A percentile compares a stretch with the other conserved stretches of the same genome.
Evolutionary conservation across 35 echinoderm and acorn worm species (phyloP).

Genomic region (Acanthaster planci): DNA sequence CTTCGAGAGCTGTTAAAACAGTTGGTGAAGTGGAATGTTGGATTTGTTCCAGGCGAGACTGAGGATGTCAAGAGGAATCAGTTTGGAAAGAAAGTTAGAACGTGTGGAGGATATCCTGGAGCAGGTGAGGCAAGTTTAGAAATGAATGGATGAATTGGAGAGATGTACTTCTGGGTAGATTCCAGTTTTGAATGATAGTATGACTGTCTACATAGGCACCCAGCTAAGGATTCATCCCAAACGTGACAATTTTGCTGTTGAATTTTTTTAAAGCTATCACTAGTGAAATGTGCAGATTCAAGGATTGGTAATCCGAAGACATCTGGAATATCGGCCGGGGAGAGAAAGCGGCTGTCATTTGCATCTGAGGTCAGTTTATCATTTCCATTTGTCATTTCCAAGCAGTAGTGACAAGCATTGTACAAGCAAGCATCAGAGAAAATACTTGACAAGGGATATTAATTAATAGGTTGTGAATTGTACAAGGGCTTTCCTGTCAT

Average conservation of each 20-base stretch:
- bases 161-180: no score
- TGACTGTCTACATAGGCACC: no score
- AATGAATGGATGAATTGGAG: not conserved
- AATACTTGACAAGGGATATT: no score
- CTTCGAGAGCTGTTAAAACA: no score
- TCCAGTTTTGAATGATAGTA: no score
- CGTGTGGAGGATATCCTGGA: constrained; percentile 65
- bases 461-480: no score
- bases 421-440: no score
- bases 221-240: no score
- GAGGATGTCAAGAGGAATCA: constrained; percentile 62
- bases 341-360: constrained; percentile 71
- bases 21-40: not conserved
- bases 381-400: not conserved
- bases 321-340: constrained; percentile 66
- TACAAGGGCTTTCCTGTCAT: no score
- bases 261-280: constrained; percentile 49
- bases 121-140: constrained; percentile 36
- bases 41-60: constrained; percentile 41
- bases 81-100: constrained; percentile 29
- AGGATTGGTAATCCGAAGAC: constrained; percentile 71
- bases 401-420: not conserved
- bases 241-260: no score
- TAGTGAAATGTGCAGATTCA: constrained; percentile 64
- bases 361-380: constrained; percentile 70